phyloP scores from a whole-genome alignment of 2,797 vertebrate species.

The Pangasius larnaudii region DNA sequence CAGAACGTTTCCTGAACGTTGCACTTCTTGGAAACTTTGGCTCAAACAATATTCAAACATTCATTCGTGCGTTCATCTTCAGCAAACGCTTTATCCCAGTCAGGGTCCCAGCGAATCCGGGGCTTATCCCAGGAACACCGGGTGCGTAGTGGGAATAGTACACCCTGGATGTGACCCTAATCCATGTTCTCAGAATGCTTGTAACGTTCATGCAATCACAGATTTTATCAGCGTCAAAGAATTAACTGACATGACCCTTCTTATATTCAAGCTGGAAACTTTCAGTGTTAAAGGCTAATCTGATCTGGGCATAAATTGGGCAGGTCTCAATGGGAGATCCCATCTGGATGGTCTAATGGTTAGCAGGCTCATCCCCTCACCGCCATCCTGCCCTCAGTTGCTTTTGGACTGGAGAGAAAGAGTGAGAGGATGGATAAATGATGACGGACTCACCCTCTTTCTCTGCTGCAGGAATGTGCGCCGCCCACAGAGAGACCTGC shows the following conservation, averaged over 20 bases:
- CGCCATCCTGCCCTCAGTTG: conserved; percentile 27
- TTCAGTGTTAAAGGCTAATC: background rate
- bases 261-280: background rate
- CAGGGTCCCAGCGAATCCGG: background rate
- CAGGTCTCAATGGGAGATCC: background rate
- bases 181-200: background rate
- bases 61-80: background rate
- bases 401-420: conserved; percentile 25
- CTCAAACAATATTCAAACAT: background rate
- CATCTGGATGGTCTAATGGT: conserved; percentile 25
- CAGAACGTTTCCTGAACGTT: background rate
- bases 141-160: too few species aligned
- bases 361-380: conserved; percentile 13
- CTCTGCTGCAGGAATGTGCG: conserved; percentile 45
- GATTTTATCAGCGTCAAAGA: background rate
- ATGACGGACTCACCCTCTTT: conserved; percentile 25
- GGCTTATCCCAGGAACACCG: background rate
- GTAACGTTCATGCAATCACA: background rate
- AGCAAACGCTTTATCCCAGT: background rate
- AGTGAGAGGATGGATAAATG: conserved; percentile 24
- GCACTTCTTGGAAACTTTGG: background rate
- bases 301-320: background rate
- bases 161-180: background rate
- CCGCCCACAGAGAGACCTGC: conserved; percentile 44
- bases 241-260: background rate